Percentiles rank a stretch among this genome's conserved stretches.
phyloP scores from a whole-genome alignment of 2,113 vertebrate genomes.

The Seriola aureovittata region DNA sequence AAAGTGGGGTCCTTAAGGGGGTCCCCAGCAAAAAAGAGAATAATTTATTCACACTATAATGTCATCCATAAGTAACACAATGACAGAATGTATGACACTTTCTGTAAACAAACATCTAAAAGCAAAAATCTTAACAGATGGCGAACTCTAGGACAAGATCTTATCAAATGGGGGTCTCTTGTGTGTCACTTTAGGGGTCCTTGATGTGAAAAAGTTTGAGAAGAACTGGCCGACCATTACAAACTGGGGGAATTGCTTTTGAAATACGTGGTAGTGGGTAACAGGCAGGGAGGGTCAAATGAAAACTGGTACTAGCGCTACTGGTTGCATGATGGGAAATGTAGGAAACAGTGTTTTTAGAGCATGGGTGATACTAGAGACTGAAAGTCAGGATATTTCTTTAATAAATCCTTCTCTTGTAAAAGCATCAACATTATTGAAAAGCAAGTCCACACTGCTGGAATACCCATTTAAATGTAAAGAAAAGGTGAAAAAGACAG shows the following conservation, averaged over 20 bases:
- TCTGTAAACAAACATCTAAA: too few relatives aligned
- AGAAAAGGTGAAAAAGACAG: neutral
- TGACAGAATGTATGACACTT: too few relatives aligned
- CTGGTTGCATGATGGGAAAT: conserved; percentile 6
- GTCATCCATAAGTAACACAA: too few relatives aligned
- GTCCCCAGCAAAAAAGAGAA: too few relatives aligned
- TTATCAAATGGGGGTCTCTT: too few relatives aligned
- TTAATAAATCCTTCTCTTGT: too few relatives aligned
- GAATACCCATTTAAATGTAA: neutral
- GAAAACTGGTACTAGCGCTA: neutral
- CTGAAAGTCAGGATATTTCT: neutral
- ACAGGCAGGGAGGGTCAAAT: neutral
- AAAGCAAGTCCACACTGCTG: neutral
- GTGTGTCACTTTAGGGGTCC: too few relatives aligned
- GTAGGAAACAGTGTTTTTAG: neutral
- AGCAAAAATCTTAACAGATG: too few relatives aligned
- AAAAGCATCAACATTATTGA: neutral
- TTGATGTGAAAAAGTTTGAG: too few relatives aligned
- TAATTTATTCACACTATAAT: too few relatives aligned
- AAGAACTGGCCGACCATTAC: neutral
- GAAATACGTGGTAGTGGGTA: neutral
- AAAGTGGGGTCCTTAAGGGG: too few relatives aligned
- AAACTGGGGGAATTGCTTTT: neutral
- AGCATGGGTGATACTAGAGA: neutral
- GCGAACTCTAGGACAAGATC: too few relatives aligned